Evolutionary conservation across 1,140 invertebrate genomes (phyloP).

Genomic region (Polypedilum pembai): DNA sequence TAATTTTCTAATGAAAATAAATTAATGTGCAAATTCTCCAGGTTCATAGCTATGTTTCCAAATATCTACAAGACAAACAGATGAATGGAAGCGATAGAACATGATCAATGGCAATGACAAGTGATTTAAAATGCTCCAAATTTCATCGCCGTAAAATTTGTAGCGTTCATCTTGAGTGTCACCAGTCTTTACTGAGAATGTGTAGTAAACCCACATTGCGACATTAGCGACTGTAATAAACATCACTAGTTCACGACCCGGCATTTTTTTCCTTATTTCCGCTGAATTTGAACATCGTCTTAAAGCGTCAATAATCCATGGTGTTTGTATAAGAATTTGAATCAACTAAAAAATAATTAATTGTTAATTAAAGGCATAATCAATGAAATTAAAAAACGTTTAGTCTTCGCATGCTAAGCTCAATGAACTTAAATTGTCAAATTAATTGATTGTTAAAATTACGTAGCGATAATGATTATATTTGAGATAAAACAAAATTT

Average conservation of each 20-base stretch:
- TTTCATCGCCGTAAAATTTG: conserved; percentile 60
- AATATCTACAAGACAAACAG: conserved; percentile 74
- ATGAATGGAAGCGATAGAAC: conserved; percentile 78
- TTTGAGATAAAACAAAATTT: too few species aligned
- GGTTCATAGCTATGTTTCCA: conserved; percentile 73
- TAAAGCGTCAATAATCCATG: conserved; percentile 67
- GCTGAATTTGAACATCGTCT: conserved; percentile 58
- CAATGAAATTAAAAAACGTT: too few species aligned
- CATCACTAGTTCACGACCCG: conserved; percentile 67
- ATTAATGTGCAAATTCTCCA: conserved; percentile 30
- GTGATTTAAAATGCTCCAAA: conserved; percentile 72
- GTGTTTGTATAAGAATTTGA: conserved; percentile 63
- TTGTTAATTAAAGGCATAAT: too few species aligned
- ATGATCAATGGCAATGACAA: conserved; percentile 68
- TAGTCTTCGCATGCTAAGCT: too few species aligned
- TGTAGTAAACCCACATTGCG: conserved; percentile 69
- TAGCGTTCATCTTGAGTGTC: conserved; percentile 55
- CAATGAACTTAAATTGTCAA: too few species aligned
- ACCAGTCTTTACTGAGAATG: conserved; percentile 68
- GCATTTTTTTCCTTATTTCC: conserved; percentile 55
- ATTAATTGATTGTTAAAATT: too few species aligned
- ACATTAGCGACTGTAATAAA: conserved; percentile 72
- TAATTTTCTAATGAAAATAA: too few species aligned
- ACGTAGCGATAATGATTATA: too few species aligned
- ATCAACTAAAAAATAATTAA: conserved; percentile 44